These are phyloP conservation scores for Nesidiocoris tenuis DNA, from an alignment of 2,888 invertebrate species.

Conservation along the genomic window DNA sequence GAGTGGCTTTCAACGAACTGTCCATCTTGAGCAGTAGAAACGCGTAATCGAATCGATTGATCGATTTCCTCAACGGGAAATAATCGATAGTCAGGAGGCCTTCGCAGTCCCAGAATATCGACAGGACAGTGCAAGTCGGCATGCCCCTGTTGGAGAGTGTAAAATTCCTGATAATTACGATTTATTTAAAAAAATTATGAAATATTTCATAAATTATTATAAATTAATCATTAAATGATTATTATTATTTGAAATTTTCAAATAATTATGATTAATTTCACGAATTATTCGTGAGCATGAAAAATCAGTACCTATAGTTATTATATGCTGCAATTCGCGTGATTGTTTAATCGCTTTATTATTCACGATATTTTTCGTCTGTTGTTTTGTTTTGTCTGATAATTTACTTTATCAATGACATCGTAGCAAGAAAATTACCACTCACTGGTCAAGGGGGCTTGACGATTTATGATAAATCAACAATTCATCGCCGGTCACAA, in stretches of 20 bases:
- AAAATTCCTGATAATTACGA: too few species aligned
- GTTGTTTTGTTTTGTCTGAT: background rate
- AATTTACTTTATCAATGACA: background rate
- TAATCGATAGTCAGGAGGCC: constrained; percentile 5
- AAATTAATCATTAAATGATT: too few species aligned
- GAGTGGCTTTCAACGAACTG: background rate
- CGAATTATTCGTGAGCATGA: background rate
- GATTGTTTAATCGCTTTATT: background rate
- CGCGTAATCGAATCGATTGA: constrained; percentile 12
- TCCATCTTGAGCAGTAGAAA: background rate
- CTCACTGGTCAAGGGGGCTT: background rate
- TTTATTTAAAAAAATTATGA: background rate
- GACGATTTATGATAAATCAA: background rate
- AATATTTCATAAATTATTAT: too few species aligned
- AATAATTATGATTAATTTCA: too few species aligned
- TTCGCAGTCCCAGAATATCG: constrained; percentile 31
- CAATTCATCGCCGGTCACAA: constrained; percentile 22
- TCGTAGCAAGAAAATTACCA: background rate
- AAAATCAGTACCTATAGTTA: background rate
- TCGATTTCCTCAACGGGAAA: constrained; percentile 3
- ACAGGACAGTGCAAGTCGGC: constrained; percentile 1
- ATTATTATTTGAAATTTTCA: too few species aligned
- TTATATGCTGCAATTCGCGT: background rate
- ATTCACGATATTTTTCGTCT: background rate
- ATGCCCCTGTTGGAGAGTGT: background rate